phyloP scores from a whole-genome alignment of 2,113 vertebrate genomes.

The Cheirogaleus medius region DNA sequence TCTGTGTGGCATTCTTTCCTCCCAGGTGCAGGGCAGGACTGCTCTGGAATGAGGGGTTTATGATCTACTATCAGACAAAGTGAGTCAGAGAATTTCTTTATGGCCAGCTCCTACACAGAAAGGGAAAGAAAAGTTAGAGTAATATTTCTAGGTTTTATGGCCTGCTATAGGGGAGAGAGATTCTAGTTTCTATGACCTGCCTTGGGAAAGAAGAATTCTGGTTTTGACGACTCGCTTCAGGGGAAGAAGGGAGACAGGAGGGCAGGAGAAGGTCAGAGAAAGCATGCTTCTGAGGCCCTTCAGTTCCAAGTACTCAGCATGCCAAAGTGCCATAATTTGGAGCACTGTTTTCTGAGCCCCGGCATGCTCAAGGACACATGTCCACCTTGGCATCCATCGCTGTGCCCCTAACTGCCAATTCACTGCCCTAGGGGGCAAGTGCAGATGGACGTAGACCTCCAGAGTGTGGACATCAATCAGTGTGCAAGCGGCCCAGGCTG shows the following conservation, averaged over 20 bases:
- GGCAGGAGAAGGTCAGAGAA: neutral
- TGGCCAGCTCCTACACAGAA: neutral
- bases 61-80: neutral
- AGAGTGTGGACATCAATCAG: slow-evolving; percentile 92
- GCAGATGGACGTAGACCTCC: slow-evolving; percentile 92
- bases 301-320: neutral
- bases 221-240: neutral
- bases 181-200: neutral
- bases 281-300: neutral
- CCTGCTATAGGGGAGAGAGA: neutral
- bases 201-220: neutral
- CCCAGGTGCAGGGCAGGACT: neutral
- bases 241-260: neutral
- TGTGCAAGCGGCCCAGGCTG: slow-evolving; percentile 89
- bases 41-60: neutral
- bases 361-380: neutral
- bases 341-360: neutral
- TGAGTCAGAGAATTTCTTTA: neutral
- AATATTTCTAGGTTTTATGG: neutral
- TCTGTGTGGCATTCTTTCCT: neutral
- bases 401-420: slow-evolving; percentile 26
- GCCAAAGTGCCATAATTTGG: neutral
- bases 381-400: neutral
- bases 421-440: slow-evolving; percentile 90
- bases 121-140: neutral